Conservation (phyloP, 2,888 invertebrate genomes). For the Graphium colonna region DNA sequence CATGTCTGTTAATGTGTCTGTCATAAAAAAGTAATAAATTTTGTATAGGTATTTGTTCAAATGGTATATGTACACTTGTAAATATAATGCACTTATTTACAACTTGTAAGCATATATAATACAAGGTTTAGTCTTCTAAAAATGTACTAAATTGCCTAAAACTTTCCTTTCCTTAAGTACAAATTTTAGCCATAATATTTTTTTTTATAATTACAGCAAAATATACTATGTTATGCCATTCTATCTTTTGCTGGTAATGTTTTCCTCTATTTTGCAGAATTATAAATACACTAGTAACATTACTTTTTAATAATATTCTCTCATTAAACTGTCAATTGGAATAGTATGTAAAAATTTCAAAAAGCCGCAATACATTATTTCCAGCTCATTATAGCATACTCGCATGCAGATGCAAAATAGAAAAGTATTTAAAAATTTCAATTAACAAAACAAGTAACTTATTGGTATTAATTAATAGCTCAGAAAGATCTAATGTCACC, state of each 20-base stretch:
- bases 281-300: too few relatives aligned
- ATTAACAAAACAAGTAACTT: too few relatives aligned
- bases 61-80: constrained; percentile 14
- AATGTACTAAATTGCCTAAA: constrained; percentile 11
- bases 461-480: too few relatives aligned
- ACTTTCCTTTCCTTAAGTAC: constrained; percentile 10
- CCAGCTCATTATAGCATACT: too few relatives aligned
- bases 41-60: constrained; percentile 1
- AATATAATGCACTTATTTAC: constrained; percentile 15
- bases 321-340: too few relatives aligned
- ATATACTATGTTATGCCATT: neutral
- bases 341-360: too few relatives aligned
- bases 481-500: too few relatives aligned
- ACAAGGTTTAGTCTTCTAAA: constrained; percentile 1
- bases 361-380: too few relatives aligned
- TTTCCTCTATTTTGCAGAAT: too few relatives aligned
- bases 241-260: neutral
- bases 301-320: too few relatives aligned
- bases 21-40: neutral
- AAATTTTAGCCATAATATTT: constrained; percentile 15
- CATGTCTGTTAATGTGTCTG: neutral
- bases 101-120: neutral
- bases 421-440: too few relatives aligned
- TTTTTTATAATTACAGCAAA: neutral
- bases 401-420: too few relatives aligned